Base-by-base conservation (phyloP, 2,797 vertebrate species). In the Macrochelys suwanniensis region DNA sequence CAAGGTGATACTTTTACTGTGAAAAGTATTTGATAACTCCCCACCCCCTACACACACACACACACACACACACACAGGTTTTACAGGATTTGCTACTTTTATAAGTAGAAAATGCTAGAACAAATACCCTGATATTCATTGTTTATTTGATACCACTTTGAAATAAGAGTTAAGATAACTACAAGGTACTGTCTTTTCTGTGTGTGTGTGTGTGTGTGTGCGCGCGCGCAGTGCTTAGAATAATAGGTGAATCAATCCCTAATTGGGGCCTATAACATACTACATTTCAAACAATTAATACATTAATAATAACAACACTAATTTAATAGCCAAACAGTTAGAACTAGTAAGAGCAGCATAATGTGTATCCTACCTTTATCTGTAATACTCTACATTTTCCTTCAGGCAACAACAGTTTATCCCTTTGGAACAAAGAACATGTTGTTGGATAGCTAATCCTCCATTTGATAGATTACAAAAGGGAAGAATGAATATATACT, bases 381-480 rank as follows among this genome's bases (percentile, higher is more conserved):
- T 85, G 57, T 74, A 88, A 65, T 15, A 6, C 47, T 57, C 84
- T 1, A 31, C 15, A 2, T 65, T 65, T 57, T 16, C 85, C 93
- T 81, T 65, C 45, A 19, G 89, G 92, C 83, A 86, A 91, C 92
- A 50, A 28, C 80, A 74, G 88, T 68, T 89, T 23, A 93, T 45
- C 61, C 82, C 45, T 93, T 3, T 79, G 68, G 91, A 95, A 89
- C 80, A 53, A 45, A 15, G 37, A 33, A 91, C 51, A 57, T 94
- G 37, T 37, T 93, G 77, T 54, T 68, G 80, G 28, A 47, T 71
- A 86, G 79, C 42, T 93, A 91, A 96, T 89, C 88, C 78, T 42
- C 68, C 54, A 53, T 19, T 1, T 49, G 68, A 92, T 92, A 95
- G 85, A 96, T 88, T 83, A 94, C 91, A 92, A 53, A 93, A 86